These are phyloP conservation scores for Drosophila gunungcola DNA, from an alignment of 1,140 invertebrate species.

Conservation along the genomic window DNA sequence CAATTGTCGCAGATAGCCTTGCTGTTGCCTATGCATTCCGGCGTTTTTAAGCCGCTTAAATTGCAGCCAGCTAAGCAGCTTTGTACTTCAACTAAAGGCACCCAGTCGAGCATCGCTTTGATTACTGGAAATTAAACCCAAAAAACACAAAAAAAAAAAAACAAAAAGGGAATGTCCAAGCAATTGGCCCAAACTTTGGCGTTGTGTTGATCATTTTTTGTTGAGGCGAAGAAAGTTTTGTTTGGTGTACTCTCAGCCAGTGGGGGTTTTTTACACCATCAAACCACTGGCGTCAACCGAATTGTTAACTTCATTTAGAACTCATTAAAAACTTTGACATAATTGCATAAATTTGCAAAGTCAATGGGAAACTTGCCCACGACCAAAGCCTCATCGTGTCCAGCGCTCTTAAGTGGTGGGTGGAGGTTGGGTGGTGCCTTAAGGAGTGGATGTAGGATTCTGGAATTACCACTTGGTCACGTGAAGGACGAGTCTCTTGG, in stretches of 20 bases:
- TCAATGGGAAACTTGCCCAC: constrained; percentile 73
- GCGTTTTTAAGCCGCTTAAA: constrained; percentile 35
- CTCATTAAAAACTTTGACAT: constrained; percentile 82
- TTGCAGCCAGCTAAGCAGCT: constrained; percentile 29
- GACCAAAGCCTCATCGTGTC: constrained; percentile 2
- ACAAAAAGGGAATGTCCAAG: constrained; percentile 13
- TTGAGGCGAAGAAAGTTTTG: constrained; percentile 57
- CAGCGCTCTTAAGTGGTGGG: constrained; percentile 13
- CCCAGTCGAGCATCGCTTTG: constrained; percentile 24
- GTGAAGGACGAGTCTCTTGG: background rate
- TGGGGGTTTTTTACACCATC: constrained; percentile 71
- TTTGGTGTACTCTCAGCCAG: constrained; percentile 28
- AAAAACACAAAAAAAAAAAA: constrained; percentile 16
- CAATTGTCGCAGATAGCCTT: constrained; percentile 25
- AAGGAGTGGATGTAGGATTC: background rate
- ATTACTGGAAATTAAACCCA: constrained; percentile 42
- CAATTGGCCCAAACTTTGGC: constrained; percentile 60
- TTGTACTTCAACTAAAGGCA: constrained; percentile 11
- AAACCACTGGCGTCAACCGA: constrained; percentile 69
- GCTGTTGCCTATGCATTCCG: constrained; percentile 1
- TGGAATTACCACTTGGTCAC: background rate
- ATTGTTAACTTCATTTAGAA: constrained; percentile 82
- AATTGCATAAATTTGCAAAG: constrained; percentile 83
- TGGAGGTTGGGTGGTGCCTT: background rate
- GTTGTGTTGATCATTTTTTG: constrained; percentile 14